phyloP scores from a whole-genome alignment of 2,113 vertebrate genomes.

The Hypanus sabinus region DNA sequence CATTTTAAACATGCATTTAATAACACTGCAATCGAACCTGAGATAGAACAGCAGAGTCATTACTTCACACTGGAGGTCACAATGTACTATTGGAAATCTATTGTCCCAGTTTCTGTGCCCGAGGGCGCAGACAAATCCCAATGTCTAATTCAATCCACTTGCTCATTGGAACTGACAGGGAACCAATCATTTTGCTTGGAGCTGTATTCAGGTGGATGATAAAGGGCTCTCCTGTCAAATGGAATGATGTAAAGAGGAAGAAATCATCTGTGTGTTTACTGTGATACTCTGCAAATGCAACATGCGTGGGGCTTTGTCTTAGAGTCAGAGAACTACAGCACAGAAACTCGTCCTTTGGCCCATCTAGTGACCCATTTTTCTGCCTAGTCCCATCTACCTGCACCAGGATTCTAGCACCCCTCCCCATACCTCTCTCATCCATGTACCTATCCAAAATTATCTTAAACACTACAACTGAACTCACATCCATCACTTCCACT shows the following conservation, averaged over 20 bases:
- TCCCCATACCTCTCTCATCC: too few species aligned
- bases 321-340: too few species aligned
- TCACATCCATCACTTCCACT: too few species aligned
- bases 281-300: too few species aligned
- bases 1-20: not conserved
- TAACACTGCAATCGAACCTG: not conserved
- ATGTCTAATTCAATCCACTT: not conserved
- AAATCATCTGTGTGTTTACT: not conserved
- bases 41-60: not conserved
- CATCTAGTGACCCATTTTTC: too few species aligned
- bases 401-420: too few species aligned
- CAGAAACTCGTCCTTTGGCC: too few species aligned
- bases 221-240: not conserved
- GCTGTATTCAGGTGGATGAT: not conserved
- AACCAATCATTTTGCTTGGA: not conserved
- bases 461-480: too few species aligned
- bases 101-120: not conserved
- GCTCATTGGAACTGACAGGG: not conserved
- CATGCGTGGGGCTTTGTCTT: too few species aligned
- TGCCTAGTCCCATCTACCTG: too few species aligned
- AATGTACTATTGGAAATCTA: slow-evolving; percentile 6
- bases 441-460: too few species aligned
- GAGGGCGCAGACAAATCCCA: not conserved
- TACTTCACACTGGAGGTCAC: not conserved
- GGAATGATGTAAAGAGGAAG: not conserved